Evolutionary conservation across 2,113 vertebrate genomes (phyloP).

Genomic region (Phalacrocorax brasilianus): DNA sequence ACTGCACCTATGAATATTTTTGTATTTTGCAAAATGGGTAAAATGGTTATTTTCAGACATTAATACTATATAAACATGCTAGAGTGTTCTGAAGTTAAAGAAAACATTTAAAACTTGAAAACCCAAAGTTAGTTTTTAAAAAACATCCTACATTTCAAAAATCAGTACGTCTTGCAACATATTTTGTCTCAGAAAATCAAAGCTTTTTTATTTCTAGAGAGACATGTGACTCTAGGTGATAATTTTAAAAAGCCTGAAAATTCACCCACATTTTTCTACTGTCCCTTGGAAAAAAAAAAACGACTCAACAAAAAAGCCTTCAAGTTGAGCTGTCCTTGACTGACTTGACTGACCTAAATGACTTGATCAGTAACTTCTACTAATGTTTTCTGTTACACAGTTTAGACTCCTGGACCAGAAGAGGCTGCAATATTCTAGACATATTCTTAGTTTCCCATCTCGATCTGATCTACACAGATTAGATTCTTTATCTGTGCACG

Average conservation of each 20-base stretch:
- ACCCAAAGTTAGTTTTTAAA: not conserved
- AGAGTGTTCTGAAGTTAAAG: not conserved
- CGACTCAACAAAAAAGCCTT: not conserved
- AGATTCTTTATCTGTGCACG: not conserved
- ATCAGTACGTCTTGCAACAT: not conserved
- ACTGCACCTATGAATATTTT: not conserved
- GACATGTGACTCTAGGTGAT: not conserved
- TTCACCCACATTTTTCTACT: not conserved
- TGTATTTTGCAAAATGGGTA: not conserved
- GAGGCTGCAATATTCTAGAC: not conserved
- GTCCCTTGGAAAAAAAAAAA: too few relatives aligned
- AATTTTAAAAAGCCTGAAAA: not conserved
- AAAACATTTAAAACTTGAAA: not conserved
- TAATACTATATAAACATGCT: not conserved
- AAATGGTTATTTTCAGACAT: not conserved
- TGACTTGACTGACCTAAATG: not conserved
- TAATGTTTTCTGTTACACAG: not conserved
- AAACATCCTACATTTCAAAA: not conserved
- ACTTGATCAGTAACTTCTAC: not conserved
- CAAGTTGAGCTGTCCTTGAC: not conserved
- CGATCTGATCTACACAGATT: not conserved
- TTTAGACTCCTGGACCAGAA: not conserved
- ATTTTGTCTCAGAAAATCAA: not conserved
- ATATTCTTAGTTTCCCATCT: not conserved
- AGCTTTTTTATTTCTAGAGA: not conserved